phyloP scores from a whole-genome alignment of 2,888 invertebrate genomes.

The Schizaphis graminum region DNA sequence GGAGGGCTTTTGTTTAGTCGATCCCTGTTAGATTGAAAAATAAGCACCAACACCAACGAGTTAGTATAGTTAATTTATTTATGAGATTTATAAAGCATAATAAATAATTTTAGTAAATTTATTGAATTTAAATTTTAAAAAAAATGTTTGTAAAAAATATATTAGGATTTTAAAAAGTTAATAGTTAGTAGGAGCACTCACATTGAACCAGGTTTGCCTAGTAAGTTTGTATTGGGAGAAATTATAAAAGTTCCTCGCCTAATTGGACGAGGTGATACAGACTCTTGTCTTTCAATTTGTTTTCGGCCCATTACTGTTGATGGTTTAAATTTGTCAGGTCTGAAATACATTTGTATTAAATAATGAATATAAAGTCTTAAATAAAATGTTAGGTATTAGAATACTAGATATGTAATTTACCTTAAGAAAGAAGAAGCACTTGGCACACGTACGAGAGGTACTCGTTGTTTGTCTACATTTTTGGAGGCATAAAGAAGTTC shows the following conservation, averaged over 20 bases:
- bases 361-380: not conserved
- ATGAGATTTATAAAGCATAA: slow-evolving; percentile 34
- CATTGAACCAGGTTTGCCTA: slow-evolving; percentile 69
- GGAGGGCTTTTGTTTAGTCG: slow-evolving; percentile 76
- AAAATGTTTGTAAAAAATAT: not conserved
- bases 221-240: slow-evolving; percentile 68
- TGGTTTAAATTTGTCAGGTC: slow-evolving; percentile 68
- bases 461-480: slow-evolving; percentile 54
- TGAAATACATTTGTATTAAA: slow-evolving; percentile 50
- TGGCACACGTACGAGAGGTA: slow-evolving; percentile 69
- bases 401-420: slow-evolving; percentile 31
- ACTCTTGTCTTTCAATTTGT: slow-evolving; percentile 69
- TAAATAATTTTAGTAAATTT: slow-evolving; percentile 37
- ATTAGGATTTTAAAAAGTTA: slow-evolving; percentile 54
- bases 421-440: slow-evolving; percentile 69
- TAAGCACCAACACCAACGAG: slow-evolving; percentile 57
- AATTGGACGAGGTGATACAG: slow-evolving; percentile 69
- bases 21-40: slow-evolving; percentile 71
- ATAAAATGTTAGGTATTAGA: not conserved
- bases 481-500: slow-evolving; percentile 61
- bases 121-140: slow-evolving; percentile 11
- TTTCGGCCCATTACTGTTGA: slow-evolving; percentile 70
- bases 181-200: slow-evolving; percentile 68
- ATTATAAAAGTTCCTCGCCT: slow-evolving; percentile 68
- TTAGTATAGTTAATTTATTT: slow-evolving; percentile 64